These are phyloP conservation scores for Cataglyphis rosenhaueri DNA, from an alignment of 2,888 invertebrate genomes.

Conservation along the genomic window DNA sequence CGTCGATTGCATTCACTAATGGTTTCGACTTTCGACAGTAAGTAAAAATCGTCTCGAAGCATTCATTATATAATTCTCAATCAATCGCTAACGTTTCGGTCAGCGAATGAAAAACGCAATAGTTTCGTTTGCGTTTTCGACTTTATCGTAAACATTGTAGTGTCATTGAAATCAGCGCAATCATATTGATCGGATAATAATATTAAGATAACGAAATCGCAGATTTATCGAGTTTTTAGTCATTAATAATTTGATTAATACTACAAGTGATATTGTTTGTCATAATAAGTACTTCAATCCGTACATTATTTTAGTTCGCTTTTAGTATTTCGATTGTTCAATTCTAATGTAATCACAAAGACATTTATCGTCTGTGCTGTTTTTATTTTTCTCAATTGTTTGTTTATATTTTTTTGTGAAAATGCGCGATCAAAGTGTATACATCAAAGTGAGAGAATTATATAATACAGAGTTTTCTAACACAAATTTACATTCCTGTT, in stretches of 20 bases:
- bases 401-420: not conserved
- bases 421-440: not conserved
- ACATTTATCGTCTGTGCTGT: not conserved
- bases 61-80: not conserved
- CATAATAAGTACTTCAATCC: not conserved
- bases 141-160: no score
- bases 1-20: not conserved
- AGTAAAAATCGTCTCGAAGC: not conserved
- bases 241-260: not conserved
- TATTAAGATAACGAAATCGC: not conserved
- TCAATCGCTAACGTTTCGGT: not conserved
- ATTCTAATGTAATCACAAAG: not conserved
- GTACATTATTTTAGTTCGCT: not conserved
- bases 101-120: no score
- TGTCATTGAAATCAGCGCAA: not conserved
- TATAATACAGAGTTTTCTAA: not conserved
- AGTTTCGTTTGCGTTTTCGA: not conserved
- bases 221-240: not conserved
- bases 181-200: not conserved
- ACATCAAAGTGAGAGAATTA: not conserved
- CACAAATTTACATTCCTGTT: not conserved
- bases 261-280: not conserved
- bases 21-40: not conserved
- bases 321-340: not conserved
- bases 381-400: not conserved